Base-by-base conservation (phyloP, 2,888 invertebrate genomes). In the Diachrysia chrysitis region DNA sequence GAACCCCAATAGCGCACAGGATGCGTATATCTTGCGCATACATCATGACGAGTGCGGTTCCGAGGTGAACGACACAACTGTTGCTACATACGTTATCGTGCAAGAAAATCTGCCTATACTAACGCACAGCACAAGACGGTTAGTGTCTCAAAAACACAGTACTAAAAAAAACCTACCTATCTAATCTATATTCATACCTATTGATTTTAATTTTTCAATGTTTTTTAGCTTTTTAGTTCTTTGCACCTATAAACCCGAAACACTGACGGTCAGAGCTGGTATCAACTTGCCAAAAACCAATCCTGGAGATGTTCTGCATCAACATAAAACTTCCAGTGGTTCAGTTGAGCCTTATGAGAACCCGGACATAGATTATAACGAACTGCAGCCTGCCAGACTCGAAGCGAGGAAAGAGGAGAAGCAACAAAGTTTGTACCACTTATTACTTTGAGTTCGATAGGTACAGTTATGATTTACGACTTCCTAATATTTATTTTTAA, bases 61-160 rank as follows among this genome's bases (percentile, higher is more conserved):
- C 56, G 95, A 96, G 82, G 97, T 97, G 32, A 97, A 98, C 81
- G 97, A 97, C 58, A 97, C 97, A 23, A 97, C 97, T 0, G 98
- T 98, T 25, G 97, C 98, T 53, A 98, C 97, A 0, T 98, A 97
- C 87, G 97, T 98, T 32, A 96, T 98, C 37, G 98, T 98, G 7
- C 98, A 98, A 89, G 98, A 98, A 89, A 98, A 97, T 90, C 92
- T 97, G 66, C 97, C 97, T 5, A 98, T 98, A 83, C 96, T 98
- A 51, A 98, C 98, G 0, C 98, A 98, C 88, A 97, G 97, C 85
- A 97, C 97, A 0, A 92, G 97, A 78, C 96, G 96, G 96, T 96
- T 88, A 60, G 58, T 32, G 29, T 14, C 9, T 21, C 1, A 10
- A 21, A 51, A 21, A 14, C 12, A 21, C 14, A 21, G 3, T 51